These are phyloP conservation scores for Amphipoea oculea DNA, from an alignment of 2,888 invertebrate genomes.

Conservation along the genomic window DNA sequence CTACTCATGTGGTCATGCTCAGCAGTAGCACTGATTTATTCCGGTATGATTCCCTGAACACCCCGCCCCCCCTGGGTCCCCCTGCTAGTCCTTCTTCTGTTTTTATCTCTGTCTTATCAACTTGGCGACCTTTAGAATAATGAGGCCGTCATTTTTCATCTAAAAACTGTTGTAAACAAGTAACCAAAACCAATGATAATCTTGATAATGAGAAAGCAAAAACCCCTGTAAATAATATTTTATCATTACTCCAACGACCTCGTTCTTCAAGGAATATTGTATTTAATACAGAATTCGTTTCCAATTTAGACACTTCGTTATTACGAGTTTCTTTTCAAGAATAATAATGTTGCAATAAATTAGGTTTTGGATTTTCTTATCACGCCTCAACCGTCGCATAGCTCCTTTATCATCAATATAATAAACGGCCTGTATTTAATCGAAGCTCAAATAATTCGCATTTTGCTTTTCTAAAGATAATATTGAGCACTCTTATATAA, in stretches of 20 bases:
- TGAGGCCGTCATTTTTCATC: background rate
- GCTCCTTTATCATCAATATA: background rate
- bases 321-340: background rate
- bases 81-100: no score
- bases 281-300: background rate
- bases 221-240: background rate
- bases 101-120: no score
- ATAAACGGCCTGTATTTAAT: background rate
- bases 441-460: background rate
- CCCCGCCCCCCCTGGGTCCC: no score
- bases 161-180: background rate
- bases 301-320: background rate
- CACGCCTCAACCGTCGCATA: background rate
- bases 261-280: background rate
- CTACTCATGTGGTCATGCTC: no score
- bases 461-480: background rate
- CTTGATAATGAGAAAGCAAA: background rate
- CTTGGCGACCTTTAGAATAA: no score
- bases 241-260: background rate
- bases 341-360: constrained; percentile 7
- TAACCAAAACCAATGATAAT: background rate
- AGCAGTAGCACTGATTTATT: no score
- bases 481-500: background rate
- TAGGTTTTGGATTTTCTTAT: background rate
- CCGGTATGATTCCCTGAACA: no score